Conservation (phyloP, 2,797 vertebrate species). For the Mus caroli region DNA sequence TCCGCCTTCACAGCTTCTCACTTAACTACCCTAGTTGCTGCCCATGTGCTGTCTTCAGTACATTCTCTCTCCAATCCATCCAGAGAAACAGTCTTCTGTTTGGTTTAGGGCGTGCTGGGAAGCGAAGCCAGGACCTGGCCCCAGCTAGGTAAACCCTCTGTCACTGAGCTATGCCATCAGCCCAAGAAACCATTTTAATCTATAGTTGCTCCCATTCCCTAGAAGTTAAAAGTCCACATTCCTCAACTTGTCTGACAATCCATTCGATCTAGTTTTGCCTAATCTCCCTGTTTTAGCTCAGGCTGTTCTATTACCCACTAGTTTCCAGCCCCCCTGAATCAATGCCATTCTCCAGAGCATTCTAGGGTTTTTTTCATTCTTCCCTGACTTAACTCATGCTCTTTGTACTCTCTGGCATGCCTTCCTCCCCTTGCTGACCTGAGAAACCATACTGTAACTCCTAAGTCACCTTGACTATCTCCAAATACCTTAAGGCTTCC, state of each 20-base stretch:
- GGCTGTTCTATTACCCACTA: background rate
- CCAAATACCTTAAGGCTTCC: slow-evolving; percentile 33
- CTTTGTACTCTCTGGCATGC: slow-evolving; percentile 38
- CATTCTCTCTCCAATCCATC: background rate
- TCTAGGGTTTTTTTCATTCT: background rate
- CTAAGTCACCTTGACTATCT: slow-evolving; percentile 1
- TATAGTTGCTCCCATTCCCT: background rate
- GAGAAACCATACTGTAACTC: slow-evolving; percentile 43
- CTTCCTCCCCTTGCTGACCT: background rate
- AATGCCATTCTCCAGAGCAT: background rate
- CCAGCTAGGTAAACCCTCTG: background rate
- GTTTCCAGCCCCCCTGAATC: background rate
- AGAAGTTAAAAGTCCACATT: slow-evolving; percentile 53
- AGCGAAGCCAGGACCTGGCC: background rate
- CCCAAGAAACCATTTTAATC: background rate
- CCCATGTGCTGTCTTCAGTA: background rate
- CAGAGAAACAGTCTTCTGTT: background rate
- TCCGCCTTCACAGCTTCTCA: slow-evolving; percentile 31
- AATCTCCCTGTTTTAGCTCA: slow-evolving; percentile 34
- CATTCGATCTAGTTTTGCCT: background rate
- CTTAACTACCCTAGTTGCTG: slow-evolving; percentile 9
- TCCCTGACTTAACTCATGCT: background rate
- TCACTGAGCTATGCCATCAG: background rate
- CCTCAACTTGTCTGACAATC: background rate
- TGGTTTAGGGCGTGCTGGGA: background rate